These are phyloP conservation scores for Tholera decimalis DNA, from an alignment of 2,888 invertebrate genomes.

Conservation along the genomic window DNA sequence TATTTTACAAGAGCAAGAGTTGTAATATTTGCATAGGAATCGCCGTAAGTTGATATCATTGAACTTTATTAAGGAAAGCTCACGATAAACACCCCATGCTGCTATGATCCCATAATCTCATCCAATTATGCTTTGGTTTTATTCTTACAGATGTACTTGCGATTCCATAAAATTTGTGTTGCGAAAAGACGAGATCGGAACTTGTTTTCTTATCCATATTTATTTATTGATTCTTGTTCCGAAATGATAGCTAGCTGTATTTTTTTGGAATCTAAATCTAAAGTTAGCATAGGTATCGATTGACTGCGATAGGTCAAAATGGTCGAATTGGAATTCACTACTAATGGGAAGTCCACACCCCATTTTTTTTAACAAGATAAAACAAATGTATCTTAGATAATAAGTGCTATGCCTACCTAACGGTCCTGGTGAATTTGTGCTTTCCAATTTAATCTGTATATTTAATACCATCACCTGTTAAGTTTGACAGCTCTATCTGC, in stretches of 20 bases:
- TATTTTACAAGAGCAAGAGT: slow-evolving; percentile 85
- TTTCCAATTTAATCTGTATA: slow-evolving; percentile 37
- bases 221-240: slow-evolving; percentile 21
- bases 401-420: slow-evolving; percentile 29
- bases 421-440: slow-evolving; percentile 43
- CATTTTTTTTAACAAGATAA: slow-evolving; percentile 12
- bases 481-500: slow-evolving; percentile 49
- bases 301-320: slow-evolving; percentile 8
- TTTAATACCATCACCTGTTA: slow-evolving; percentile 42
- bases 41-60: slow-evolving; percentile 77
- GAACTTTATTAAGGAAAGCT: slow-evolving; percentile 81
- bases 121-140: slow-evolving; percentile 71
- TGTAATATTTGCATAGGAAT: slow-evolving; percentile 87
- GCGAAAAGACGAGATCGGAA: slow-evolving; percentile 25
- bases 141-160: slow-evolving; percentile 56
- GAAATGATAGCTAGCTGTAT: not conserved
- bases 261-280: slow-evolving; percentile 11
- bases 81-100: slow-evolving; percentile 81
- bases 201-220: slow-evolving; percentile 28
- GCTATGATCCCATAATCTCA: slow-evolving; percentile 68
- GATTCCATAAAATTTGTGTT: slow-evolving; percentile 43
- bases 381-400: slow-evolving; percentile 23
- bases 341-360: slow-evolving; percentile 3
- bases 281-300: slow-evolving; percentile 10
- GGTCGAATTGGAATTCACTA: slow-evolving; percentile 30